phyloP scores from a whole-genome alignment of 37 sponge, comb jelly and placozoan genomes.

The Petrosia ficiformis region DNA sequence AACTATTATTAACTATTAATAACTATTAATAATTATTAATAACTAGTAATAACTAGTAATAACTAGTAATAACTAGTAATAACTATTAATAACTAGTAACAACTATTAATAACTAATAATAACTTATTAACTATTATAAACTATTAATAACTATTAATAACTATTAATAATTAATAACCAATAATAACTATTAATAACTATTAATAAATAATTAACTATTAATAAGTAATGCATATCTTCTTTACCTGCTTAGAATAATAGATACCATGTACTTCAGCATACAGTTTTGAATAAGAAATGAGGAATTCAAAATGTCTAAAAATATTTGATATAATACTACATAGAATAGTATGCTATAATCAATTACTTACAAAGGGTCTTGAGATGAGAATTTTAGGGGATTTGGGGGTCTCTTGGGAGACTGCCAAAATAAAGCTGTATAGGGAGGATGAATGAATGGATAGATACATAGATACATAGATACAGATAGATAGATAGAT shows the following conservation, averaged over 20 bases:
- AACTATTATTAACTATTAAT: too few species aligned
- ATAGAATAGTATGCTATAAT: neutral
- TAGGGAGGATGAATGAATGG: neutral
- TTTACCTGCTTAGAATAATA: slow-evolving; percentile 36
- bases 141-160: too few species aligned
- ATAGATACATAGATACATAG: too few species aligned
- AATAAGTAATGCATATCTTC: neutral
- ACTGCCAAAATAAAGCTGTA: slow-evolving; percentile 93
- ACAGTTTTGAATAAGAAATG: slow-evolving; percentile 49
- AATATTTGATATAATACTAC: neutral
- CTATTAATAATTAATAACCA: too few species aligned
- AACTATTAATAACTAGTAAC: too few species aligned
- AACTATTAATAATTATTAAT: too few species aligned
- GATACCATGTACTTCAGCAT: slow-evolving; percentile 49
- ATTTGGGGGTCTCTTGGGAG: slow-evolving; percentile 86
- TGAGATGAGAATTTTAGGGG: slow-evolving; percentile 70
- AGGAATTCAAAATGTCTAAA: slow-evolving; percentile 72
- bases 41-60: too few species aligned
- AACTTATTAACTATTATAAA: too few species aligned
- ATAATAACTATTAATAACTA: neutral
- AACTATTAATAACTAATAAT: too few species aligned
- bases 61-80: too few species aligned
- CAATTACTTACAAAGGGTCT: slow-evolving; percentile 49
- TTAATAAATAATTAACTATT: neutral
- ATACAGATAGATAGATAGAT: too few species aligned